Base-by-base conservation (phyloP, 2,888 invertebrate genomes). In the Torymus tubicola region DNA sequence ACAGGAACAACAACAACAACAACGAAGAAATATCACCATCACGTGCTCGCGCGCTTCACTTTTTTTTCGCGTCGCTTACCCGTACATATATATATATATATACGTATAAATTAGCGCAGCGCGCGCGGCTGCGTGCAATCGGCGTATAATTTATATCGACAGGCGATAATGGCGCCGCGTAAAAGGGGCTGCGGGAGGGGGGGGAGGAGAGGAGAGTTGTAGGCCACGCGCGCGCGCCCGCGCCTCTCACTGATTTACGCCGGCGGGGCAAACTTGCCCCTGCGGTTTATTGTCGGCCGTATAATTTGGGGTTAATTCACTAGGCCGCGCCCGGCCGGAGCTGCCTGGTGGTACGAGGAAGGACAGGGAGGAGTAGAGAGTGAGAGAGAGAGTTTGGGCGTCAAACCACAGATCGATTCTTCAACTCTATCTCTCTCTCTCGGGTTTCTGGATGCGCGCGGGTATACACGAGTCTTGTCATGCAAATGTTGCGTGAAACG, bases 341-440 rank as follows among this genome's bases (percentile, higher is more conserved):
- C 11, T 5, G 50, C 18, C 42, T 8, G 31, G 69, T 16, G 31
- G 57, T 57, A 24, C n/a, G 16, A 10, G 13, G 14, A 14, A 55
- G 31, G 18, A 2, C 1, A 1, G 70, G 70, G 61, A 21, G 50
- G 24, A 70, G 21, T 21, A 42, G 16, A 12, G 2, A 16, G 24
- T 2, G 58, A 64, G 58, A 64, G 53, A 61, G 53, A 55, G 85
- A 87, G 87, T 87, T 86, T 87, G 85, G 87, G 88, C 89, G 88
- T 90, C 88, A 89, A 90, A 89, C 90, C 90, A 83, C 90, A 88
- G 88, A 90, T 90, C 90, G 89, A 90, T 90, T 89, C 88, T 87
- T 87, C 77, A 86, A 84, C 85, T 84, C 84, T 81, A 72, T 67
- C 52, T 18, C 50, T 16, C 74, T 67, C 52, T 18, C 50, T 16